phyloP scores from a whole-genome alignment of 2,113 vertebrate species.

The Gulo gulo region DNA sequence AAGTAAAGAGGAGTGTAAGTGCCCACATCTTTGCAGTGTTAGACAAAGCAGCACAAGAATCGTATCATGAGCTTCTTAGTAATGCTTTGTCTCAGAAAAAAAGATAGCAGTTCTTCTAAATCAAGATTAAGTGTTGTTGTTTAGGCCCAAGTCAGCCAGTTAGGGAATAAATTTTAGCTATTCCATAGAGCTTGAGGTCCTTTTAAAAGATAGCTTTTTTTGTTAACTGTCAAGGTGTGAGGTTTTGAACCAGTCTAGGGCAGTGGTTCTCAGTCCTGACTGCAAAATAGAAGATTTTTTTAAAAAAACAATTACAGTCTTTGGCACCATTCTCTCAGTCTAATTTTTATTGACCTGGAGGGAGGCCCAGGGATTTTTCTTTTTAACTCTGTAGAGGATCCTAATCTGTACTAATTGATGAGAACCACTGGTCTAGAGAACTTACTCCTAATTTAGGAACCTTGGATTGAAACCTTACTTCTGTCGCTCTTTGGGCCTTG shows the following conservation, averaged over 20 bases:
- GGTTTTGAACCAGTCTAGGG: neutral
- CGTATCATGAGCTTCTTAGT: neutral
- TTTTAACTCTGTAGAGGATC: constrained; percentile 7
- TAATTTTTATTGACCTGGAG: constrained; percentile 22
- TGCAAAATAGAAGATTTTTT: neutral
- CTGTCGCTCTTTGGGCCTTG: neutral
- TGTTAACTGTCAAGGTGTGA: neutral
- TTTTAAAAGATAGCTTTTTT: neutral
- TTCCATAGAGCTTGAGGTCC: neutral
- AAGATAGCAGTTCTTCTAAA: neutral
- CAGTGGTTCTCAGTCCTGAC: neutral
- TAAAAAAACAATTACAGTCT: neutral
- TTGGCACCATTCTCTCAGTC: neutral
- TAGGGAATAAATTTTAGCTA: neutral
- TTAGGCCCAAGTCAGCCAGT: neutral
- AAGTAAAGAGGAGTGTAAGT: constrained; percentile 94
- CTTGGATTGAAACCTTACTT: neutral
- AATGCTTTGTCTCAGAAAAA: neutral
- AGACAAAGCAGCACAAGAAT: neutral
- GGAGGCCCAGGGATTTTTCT: neutral
- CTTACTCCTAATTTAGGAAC: neutral
- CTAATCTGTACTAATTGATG: neutral
- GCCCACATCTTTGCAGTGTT: neutral
- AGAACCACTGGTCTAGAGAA: neutral
- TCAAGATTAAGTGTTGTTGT: neutral